phyloP scores from a whole-genome alignment of 2,113 vertebrate genomes.

The Chiloscyllium plagiosum region DNA sequence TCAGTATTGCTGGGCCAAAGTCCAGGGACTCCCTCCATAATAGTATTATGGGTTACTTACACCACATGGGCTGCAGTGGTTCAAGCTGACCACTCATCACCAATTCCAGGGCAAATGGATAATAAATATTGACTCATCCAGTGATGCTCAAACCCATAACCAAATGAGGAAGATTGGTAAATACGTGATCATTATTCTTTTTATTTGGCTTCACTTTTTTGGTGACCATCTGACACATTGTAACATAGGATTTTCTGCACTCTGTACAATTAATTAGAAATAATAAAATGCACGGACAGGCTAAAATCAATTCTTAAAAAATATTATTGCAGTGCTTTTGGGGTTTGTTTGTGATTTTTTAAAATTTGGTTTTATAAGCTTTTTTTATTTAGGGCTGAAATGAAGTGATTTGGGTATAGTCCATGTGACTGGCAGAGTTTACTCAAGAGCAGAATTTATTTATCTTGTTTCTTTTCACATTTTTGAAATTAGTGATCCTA shows the following conservation, averaged over 20 bases:
- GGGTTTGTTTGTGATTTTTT: not conserved
- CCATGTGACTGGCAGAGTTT: not conserved
- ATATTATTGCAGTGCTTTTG: not conserved
- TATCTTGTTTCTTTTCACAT: not conserved
- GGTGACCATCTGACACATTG: not conserved
- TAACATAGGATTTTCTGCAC: not conserved
- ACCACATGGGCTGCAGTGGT: no score
- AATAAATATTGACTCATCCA: no score
- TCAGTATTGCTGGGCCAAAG: no score
- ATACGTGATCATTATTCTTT: not conserved
- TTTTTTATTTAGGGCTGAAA: not conserved
- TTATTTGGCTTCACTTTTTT: not conserved
- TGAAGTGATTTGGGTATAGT: not conserved
- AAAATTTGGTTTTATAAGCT: no score
- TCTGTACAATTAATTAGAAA: not conserved
- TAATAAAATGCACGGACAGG: not conserved
- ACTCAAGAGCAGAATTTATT: not conserved
- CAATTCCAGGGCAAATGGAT: no score
- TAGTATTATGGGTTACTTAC: no score
- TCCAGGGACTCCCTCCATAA: no score
- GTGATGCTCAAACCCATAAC: no score
- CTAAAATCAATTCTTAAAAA: not conserved
- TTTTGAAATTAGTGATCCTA: not conserved
- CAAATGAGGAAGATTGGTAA: not conserved
- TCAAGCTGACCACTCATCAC: no score